Evolutionary conservation across 2,113 vertebrate species (phyloP), one percentile per base, ranked within the genome.

Genomic region (Tupaia chinensis): DNA sequence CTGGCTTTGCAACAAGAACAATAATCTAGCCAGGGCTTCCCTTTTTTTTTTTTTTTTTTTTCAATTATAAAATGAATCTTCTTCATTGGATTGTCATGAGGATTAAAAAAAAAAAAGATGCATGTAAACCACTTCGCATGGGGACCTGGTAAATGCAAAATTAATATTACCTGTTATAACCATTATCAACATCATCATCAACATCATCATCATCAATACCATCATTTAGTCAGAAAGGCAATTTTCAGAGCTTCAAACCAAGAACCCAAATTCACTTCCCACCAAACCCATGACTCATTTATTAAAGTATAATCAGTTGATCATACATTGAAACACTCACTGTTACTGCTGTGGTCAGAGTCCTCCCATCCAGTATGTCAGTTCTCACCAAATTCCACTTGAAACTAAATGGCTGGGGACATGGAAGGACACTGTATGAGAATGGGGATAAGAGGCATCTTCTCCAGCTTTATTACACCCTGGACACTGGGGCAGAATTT

Each of bases 351-450:
- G 25, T 32, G n/a, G 88, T 79, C 23, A 27, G 65, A 78, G 22
- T 44, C 63, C 17, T 89, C 20, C 61, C 44, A 72, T 27, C 7
- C 60, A 93, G 60, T 23, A 65, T 9, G 72, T 87, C 85, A 61
- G 16, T 79, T 92, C 96, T 82, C 53, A 95, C 10, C 53, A 69
- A 85, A 76, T 80, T 68, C 29, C 23, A 56, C 72, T 58, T 60
- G 29, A 92, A 81, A 81, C 20, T 44, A 9, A 27, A n/a, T 0
- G 32, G 23, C 19, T 74, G 93, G 78, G 91, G 68, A 72, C 58
- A 60, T 0, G 14, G 7, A 89, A 44, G 9, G 44, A 54, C 20
- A 69, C 10, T 3, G 1, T 53, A 7, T 32, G 61, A 69, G 61
- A 74, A 7, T n/a, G 13, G 14, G 56, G 44, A 11, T 13, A 69